Evolutionary conservation across 1,140 invertebrate genomes (phyloP).

Genomic region (Platyura marginata): DNA sequence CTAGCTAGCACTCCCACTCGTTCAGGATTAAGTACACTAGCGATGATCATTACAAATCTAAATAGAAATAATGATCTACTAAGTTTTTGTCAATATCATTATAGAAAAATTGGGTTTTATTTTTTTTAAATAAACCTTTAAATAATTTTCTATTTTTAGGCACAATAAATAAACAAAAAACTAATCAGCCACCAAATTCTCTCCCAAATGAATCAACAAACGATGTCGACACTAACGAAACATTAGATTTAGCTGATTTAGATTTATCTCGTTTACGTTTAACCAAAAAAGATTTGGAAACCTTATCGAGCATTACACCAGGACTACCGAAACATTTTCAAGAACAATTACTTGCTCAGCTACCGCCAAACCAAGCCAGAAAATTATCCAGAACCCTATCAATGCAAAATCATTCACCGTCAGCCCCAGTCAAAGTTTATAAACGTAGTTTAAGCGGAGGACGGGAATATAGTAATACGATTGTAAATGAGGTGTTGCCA

Average conservation of each 20-base stretch:
- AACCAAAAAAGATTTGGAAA: slow-evolving; percentile 40
- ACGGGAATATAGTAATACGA: too few relatives aligned
- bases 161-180: too few relatives aligned
- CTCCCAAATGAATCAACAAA: neutral
- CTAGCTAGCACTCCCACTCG: too few relatives aligned
- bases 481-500: too few relatives aligned
- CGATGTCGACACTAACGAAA: neutral
- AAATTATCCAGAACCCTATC: slow-evolving; percentile 39
- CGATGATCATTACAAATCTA: too few relatives aligned
- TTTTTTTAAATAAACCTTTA: too few relatives aligned
- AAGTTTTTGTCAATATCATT: too few relatives aligned
- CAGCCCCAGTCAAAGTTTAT: slow-evolving; percentile 10
- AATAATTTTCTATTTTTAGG: too few relatives aligned
- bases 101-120: too few relatives aligned
- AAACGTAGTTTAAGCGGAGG: slow-evolving; percentile 22
- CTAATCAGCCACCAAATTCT: too few relatives aligned
- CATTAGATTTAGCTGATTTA: slow-evolving; percentile 35
- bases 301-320: slow-evolving; percentile 41
- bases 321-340: slow-evolving; percentile 40
- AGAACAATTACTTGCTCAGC: slow-evolving; percentile 38
- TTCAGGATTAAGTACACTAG: too few relatives aligned
- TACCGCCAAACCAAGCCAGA: slow-evolving; percentile 37
- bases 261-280: slow-evolving; percentile 41
- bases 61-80: too few relatives aligned
- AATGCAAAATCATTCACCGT: slow-evolving; percentile 20